Evolutionary conservation across 2,888 invertebrate species (phyloP).

Genomic region (Phorcus lineatus): DNA sequence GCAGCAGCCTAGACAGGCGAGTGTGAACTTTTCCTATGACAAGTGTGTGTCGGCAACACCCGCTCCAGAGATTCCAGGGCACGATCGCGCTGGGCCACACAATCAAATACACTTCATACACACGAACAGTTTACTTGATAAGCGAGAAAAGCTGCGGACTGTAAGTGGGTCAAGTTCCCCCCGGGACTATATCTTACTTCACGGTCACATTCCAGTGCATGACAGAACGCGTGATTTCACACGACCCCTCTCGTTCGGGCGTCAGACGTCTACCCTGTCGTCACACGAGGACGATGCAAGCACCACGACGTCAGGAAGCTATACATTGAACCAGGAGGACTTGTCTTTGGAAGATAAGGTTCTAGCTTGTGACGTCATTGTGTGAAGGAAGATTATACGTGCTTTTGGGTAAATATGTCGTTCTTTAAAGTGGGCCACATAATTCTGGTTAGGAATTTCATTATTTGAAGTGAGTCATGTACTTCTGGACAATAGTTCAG

Average conservation of each 20-base stretch:
- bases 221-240: constrained; percentile 10
- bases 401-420: background rate
- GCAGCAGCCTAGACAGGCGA: background rate
- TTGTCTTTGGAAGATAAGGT: constrained; percentile 39
- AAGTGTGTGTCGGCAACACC: background rate
- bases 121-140: constrained; percentile 18
- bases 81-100: background rate
- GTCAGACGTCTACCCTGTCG: constrained; percentile 33
- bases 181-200: background rate
- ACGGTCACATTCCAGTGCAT: background rate
- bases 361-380: constrained; percentile 34
- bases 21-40: background rate
- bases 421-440: too few relatives aligned
- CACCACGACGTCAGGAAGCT: constrained; percentile 61
- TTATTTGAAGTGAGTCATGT: too few relatives aligned
- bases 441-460: background rate
- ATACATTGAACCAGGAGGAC: constrained; percentile 55
- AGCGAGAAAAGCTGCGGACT: background rate
- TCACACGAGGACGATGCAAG: constrained; percentile 58
- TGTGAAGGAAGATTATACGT: background rate
- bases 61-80: background rate
- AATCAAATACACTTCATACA: background rate
- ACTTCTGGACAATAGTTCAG: too few relatives aligned
- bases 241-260: background rate
- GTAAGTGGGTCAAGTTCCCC: background rate